phyloP scores from a whole-genome alignment of 2,888 invertebrate species.

The Cephus spinipes region DNA sequence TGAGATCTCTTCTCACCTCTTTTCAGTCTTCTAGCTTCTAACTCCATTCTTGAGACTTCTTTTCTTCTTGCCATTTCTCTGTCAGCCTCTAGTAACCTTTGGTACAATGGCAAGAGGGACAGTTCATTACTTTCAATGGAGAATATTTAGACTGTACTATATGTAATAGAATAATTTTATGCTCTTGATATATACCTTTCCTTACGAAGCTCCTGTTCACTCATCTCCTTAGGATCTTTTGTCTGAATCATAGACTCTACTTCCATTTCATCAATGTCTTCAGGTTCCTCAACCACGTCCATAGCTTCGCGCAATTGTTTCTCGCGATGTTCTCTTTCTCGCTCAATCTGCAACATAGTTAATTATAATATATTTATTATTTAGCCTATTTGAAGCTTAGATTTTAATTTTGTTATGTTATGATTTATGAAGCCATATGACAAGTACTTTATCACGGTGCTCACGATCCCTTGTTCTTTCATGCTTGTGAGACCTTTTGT shows the following conservation, averaged over 20 bases:
- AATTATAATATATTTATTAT: not conserved
- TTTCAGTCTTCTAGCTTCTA: slow-evolving; percentile 78
- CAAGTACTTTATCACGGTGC: slow-evolving; percentile 41
- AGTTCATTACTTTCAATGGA: not conserved
- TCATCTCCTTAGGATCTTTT: slow-evolving; percentile 62
- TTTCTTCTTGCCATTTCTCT: slow-evolving; percentile 83
- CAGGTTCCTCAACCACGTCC: slow-evolving; percentile 58
- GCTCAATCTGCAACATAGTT: slow-evolving; percentile 33
- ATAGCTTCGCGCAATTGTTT: slow-evolving; percentile 57
- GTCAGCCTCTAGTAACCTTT: slow-evolving; percentile 59
- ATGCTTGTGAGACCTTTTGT: slow-evolving; percentile 69
- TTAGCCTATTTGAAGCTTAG: not conserved
- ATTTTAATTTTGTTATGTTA: not conserved
- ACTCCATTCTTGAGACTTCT: slow-evolving; percentile 78
- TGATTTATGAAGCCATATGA: not conserved
- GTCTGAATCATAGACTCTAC: slow-evolving; percentile 52
- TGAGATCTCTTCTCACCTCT: slow-evolving; percentile 68
- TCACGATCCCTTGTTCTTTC: slow-evolving; percentile 70
- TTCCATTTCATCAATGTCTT: slow-evolving; percentile 60
- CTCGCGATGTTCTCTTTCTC: slow-evolving; percentile 55
- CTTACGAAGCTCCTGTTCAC: slow-evolving; percentile 66
- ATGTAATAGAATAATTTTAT: not conserved
- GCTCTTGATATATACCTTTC: slow-evolving; percentile 68
- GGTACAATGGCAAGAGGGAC: not conserved
- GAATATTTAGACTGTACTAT: not conserved